Percentiles rank a stretch among this genome's conserved stretches.
phyloP scores from a whole-genome alignment of 1,140 invertebrate species.

The Wiebesia pumilae region DNA sequence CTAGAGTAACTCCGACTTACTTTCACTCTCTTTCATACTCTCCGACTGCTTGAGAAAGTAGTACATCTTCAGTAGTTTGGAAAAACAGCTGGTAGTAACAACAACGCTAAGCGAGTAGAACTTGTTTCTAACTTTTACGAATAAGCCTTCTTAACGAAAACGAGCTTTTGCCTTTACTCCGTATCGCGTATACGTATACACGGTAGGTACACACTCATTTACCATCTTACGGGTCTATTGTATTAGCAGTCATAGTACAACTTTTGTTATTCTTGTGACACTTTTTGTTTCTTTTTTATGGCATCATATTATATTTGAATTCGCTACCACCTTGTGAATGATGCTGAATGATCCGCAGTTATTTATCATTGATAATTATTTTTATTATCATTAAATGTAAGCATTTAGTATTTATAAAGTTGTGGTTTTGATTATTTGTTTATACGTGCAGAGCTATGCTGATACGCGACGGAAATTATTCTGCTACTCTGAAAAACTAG shows the following conservation, averaged over 20 bases:
- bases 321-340: neutral
- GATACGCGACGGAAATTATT: conserved; percentile 52
- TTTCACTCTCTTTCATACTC: neutral
- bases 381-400: neutral
- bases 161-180: neutral
- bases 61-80: neutral
- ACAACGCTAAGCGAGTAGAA: conserved; percentile 40
- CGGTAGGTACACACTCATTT: neutral
- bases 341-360: neutral
- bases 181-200: neutral
- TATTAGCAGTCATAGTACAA: neutral
- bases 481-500: conserved; percentile 33
- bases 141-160: conserved; percentile 44
- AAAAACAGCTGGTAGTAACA: conserved; percentile 46
- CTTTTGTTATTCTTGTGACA: neutral
- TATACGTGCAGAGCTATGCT: neutral
- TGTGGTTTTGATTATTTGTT: neutral
- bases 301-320: neutral
- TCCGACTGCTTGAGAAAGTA: conserved; percentile 22
- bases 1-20: conserved; percentile 13
- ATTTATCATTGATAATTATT: neutral
- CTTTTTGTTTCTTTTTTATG: neutral
- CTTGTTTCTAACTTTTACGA: conserved; percentile 48
- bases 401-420: neutral
- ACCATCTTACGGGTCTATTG: neutral